Evolutionary conservation across 2,888 invertebrate genomes (phyloP).

Genomic region (Ichneumoninae sp.): DNA sequence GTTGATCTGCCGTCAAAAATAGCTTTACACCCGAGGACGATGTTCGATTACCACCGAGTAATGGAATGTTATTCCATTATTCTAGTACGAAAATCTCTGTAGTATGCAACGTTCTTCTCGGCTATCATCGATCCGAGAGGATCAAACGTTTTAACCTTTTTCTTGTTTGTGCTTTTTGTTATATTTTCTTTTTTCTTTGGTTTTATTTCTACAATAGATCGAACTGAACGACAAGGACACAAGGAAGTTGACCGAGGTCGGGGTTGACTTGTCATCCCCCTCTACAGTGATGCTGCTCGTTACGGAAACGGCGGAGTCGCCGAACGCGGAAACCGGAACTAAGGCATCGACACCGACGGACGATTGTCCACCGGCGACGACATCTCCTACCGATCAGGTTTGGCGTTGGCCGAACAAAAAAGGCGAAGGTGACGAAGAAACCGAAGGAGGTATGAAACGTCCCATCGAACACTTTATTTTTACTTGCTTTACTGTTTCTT

Average conservation of each 20-base stretch:
- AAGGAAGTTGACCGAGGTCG: constrained; percentile 84
- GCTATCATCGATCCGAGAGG: background rate
- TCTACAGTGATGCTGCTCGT: constrained; percentile 50
- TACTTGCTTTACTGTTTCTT: background rate
- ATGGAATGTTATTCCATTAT: background rate
- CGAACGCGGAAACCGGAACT: constrained; percentile 43
- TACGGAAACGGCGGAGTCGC: constrained; percentile 53
- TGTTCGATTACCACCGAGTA: background rate
- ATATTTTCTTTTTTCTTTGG: background rate
- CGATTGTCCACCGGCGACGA: constrained; percentile 1
- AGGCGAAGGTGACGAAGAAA: background rate
- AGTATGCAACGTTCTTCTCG: background rate
- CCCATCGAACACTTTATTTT: background rate
- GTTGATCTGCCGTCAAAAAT: background rate
- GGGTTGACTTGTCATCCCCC: constrained; percentile 80
- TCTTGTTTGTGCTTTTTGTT: constrained; percentile 6
- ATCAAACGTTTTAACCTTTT: background rate
- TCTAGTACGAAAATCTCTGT: background rate
- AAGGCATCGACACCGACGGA: constrained; percentile 34
- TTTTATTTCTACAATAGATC: constrained; percentile 76
- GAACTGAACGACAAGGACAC: constrained; percentile 83
- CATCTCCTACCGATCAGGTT: background rate
- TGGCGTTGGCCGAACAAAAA: background rate
- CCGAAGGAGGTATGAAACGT: background rate
- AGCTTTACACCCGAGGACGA: background rate